A percentile compares a stretch with the other conserved stretches of the same genome.
Conservation (phyloP, 1,140 invertebrate genomes). For the Brachionus plicatilis region DNA sequence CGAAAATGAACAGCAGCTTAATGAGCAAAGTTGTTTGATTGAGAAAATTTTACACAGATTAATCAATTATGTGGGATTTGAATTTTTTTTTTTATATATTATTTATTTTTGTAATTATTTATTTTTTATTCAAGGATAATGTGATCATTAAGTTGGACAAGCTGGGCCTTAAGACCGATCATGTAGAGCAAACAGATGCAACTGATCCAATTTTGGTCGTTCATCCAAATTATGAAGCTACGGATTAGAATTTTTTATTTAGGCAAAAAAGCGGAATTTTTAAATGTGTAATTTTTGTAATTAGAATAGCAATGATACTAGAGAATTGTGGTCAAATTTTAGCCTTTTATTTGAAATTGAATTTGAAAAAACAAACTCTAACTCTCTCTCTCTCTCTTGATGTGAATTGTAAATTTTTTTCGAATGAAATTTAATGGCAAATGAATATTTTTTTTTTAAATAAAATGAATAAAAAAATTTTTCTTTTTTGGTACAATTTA, state of each 20-base stretch:
- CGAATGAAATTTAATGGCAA: not conserved
- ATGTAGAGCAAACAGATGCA: slow-evolving; percentile 47
- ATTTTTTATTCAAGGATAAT: slow-evolving; percentile 63
- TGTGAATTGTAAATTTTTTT: not conserved
- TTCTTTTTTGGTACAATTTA: not conserved
- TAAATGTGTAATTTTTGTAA: slow-evolving; percentile 6
- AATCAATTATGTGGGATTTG: slow-evolving; percentile 68
- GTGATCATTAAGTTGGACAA: slow-evolving; percentile 80
- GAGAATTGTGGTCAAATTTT: not conserved
- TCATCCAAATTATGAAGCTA: slow-evolving; percentile 88
- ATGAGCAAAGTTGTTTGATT: slow-evolving; percentile 80
- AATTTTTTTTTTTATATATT: slow-evolving; percentile 53
- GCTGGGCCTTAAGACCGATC: slow-evolving; percentile 59
- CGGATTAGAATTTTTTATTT: slow-evolving; percentile 49
- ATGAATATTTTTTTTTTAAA: not conserved
- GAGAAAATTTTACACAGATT: slow-evolving; percentile 91
- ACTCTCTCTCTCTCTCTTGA: not conserved
- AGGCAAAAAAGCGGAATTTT: not conserved
- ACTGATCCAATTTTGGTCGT: slow-evolving; percentile 81
- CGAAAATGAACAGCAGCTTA: slow-evolving; percentile 79
- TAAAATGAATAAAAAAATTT: not conserved
- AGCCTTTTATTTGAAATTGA: not conserved
- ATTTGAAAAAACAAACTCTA: too few relatives aligned
- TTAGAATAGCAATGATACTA: not conserved
- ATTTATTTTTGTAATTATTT: not conserved